Conservation (phyloP, 2,797 vertebrate species). For the Sebastes iracundus region DNA sequence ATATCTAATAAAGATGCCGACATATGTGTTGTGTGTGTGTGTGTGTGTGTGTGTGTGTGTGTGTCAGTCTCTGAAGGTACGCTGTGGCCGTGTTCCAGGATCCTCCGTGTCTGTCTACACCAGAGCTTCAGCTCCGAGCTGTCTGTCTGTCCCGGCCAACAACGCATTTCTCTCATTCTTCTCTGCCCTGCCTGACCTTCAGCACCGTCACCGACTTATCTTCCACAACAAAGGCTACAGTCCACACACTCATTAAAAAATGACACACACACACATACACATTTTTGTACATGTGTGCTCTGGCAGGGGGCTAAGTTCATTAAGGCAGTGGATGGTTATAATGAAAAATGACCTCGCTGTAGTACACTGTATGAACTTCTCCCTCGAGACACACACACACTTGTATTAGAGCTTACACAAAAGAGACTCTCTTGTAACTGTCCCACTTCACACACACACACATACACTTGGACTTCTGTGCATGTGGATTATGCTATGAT, state of each 20-base stretch:
- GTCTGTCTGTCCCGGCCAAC: slow-evolving; percentile 42
- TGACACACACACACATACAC: not conserved
- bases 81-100: slow-evolving; percentile 52
- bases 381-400: slow-evolving; percentile 38
- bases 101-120: slow-evolving; percentile 68
- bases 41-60: not conserved
- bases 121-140: slow-evolving; percentile 37
- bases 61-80: slow-evolving; percentile 3
- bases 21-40: not conserved
- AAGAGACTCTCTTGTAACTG: slow-evolving; percentile 10
- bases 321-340: slow-evolving; percentile 66
- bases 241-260: slow-evolving; percentile 59
- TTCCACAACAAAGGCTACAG: slow-evolving; percentile 64
- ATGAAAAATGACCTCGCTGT: slow-evolving; percentile 75
- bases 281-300: slow-evolving; percentile 1
- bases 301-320: slow-evolving; percentile 54
- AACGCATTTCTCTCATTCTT: slow-evolving; percentile 77
- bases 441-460: not conserved
- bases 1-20: not conserved
- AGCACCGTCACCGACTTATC: slow-evolving; percentile 78
- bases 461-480: not conserved
- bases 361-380: slow-evolving; percentile 49
- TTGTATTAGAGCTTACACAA: slow-evolving; percentile 15
- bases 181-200: slow-evolving; percentile 80
- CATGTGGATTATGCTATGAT: slow-evolving; percentile 12